These are phyloP conservation scores for Spatulosminthurus flaviceps DNA, from an alignment of 2,888 invertebrate genomes.

Conservation along the genomic window DNA sequence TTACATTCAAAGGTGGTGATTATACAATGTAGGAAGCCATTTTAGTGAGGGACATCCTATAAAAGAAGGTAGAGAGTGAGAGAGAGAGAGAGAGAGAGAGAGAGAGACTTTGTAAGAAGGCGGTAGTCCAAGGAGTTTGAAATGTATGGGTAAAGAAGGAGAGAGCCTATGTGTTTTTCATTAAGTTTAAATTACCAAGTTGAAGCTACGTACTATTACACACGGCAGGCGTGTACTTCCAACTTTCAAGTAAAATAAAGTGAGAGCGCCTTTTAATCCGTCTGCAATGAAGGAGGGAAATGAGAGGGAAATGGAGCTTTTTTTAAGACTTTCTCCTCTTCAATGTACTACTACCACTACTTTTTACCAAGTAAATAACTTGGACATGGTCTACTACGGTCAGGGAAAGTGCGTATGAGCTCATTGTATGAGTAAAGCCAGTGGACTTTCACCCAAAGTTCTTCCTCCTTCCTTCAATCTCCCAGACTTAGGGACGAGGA, in stretches of 20 bases:
- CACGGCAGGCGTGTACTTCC: slow-evolving; percentile 31
- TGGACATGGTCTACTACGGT: no score
- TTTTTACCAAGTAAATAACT: not conserved
- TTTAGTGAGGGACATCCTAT: slow-evolving; percentile 13
- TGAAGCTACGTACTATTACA: no score
- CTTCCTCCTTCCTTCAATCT: no score
- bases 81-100: not conserved
- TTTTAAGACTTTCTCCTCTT: not conserved
- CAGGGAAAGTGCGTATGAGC: no score
- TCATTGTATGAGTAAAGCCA: no score
- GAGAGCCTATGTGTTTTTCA: not conserved
- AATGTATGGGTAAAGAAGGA: not conserved
- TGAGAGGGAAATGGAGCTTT: slow-evolving; percentile 26
- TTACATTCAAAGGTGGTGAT: slow-evolving; percentile 33
- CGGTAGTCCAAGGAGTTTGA: not conserved
- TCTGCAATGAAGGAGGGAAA: slow-evolving; percentile 34
- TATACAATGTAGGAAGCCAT: slow-evolving; percentile 28
- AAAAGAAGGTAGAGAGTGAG: slow-evolving; percentile 19
- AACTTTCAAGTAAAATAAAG: slow-evolving; percentile 38
- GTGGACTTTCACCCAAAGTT: no score
- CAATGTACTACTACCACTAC: no score
- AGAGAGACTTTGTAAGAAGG: not conserved
- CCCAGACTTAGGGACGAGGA: no score
- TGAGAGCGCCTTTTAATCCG: slow-evolving; percentile 39
- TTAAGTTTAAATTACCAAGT: slow-evolving; percentile 31